These are phyloP conservation scores for Lasioglossum albipes DNA, from an alignment of 1,140 invertebrate species.

Conservation along the genomic window DNA sequence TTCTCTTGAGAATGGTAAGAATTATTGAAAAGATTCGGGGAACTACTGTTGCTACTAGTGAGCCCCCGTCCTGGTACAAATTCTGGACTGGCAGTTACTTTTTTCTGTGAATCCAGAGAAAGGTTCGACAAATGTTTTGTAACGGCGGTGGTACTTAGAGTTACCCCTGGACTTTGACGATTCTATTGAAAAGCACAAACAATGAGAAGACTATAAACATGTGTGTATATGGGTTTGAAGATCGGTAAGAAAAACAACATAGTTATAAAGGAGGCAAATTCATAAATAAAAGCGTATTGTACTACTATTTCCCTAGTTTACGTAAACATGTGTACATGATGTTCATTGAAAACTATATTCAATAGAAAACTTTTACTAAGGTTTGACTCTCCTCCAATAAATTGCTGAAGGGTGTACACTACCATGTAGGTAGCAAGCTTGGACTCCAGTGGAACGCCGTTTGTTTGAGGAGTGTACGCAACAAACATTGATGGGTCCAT, in stretches of 20 bases:
- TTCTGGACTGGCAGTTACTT: constrained; percentile 78
- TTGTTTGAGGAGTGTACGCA: constrained; percentile 80
- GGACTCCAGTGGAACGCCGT: constrained; percentile 90
- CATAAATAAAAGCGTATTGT: background rate
- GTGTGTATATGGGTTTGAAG: background rate
- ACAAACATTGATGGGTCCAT: constrained; percentile 80
- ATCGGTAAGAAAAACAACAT: background rate
- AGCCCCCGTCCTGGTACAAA: constrained; percentile 73
- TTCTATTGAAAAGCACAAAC: constrained; percentile 75
- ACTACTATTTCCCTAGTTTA: background rate
- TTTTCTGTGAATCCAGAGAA: constrained; percentile 81
- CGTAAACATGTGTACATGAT: no score
- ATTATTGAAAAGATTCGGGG: constrained; percentile 76
- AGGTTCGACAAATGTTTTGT: constrained; percentile 82
- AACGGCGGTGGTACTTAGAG: constrained; percentile 77
- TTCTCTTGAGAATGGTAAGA: constrained; percentile 86
- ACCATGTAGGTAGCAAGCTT: constrained; percentile 93
- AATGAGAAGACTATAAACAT: background rate
- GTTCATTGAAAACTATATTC: no score
- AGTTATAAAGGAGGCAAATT: background rate
- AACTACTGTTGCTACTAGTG: constrained; percentile 74
- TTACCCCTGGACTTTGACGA: constrained; percentile 81
- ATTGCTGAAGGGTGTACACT: constrained; percentile 46
- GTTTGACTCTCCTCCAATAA: constrained; percentile 21
- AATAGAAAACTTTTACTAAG: background rate